Evolutionary conservation across 2,797 vertebrate genomes (phyloP).

Genomic region (Oreonectes daqikongensis): DNA sequence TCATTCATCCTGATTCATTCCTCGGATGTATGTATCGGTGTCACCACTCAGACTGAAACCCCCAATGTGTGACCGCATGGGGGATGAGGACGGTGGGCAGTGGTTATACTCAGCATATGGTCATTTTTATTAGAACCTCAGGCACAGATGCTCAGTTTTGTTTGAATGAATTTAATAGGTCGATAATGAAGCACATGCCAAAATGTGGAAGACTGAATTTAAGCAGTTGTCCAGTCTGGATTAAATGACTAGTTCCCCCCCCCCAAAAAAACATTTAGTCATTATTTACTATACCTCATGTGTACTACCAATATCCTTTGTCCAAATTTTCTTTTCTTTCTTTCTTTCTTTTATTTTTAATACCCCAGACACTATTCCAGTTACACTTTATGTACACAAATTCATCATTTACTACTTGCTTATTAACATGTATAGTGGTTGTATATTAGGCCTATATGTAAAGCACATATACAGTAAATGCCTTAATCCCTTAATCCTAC

Average conservation of each 20-base stretch:
- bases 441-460: too few relatives aligned
- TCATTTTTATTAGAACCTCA: constrained; percentile 2
- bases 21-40: background rate
- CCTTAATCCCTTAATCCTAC: too few relatives aligned
- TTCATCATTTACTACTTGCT: too few relatives aligned
- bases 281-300: too few relatives aligned
- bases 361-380: background rate
- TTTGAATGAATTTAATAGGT: constrained; percentile 6
- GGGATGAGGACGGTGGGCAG: background rate
- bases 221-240: background rate
- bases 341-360: too few relatives aligned
- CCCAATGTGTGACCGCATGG: background rate
- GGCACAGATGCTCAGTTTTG: constrained; percentile 3
- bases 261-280: too few relatives aligned
- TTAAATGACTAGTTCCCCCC: background rate
- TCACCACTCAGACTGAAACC: background rate
- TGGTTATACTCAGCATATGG: constrained; percentile 14
- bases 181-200: background rate
- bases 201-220: too few relatives aligned
- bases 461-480: too few relatives aligned
- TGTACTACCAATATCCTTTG: background rate
- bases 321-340: background rate
- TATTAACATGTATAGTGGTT: too few relatives aligned
- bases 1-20: constrained; percentile 12
- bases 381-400: too few relatives aligned